Evolutionary conservation across 2,797 vertebrate genomes (phyloP), one percentile per base, ranked within the genome.

Genomic region (Lateolabrax maculatus): DNA sequence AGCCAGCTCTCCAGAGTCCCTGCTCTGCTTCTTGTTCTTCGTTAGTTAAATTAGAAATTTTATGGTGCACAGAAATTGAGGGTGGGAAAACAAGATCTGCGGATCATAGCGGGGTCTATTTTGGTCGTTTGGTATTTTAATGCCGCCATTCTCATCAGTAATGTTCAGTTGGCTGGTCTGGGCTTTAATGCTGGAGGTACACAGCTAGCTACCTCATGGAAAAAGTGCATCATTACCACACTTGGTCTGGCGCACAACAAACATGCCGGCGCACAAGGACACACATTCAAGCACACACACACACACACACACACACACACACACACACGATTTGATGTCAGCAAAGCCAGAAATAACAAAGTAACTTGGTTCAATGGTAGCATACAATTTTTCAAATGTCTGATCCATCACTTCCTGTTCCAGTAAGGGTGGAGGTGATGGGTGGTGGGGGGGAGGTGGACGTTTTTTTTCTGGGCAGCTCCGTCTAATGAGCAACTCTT

Each of bases 401-500:
- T 88, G 89, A 87, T 92, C 86, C 85, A 89, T 90, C 69, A 77
- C 88, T 91, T 94, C 91, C 91, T 93, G 86, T 85, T 86, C 72
- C 84, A 72, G 71, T 66, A 57, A 79, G 77, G 71, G 70, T 79
- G 81, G 81, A 58, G 69, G 81, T 25, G 61, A 77, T 69, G 71
- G 83, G 71, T 70, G 71, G 75, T 56, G 27, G 66, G 72, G 83
- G 49, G 79, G 83, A 61, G 60, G 75, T 57, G 85, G 77, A 60
- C 60, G 70, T 89, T 90, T 86, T 89, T 90, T 86, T 84, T 79
- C 68, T 79, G 87, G 87, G 89, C 88, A 80, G 80, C 89, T 88
- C 91, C 79, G 75, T 78, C 90, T 95, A 95, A 96, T 94, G 94
- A 96, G 94, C 88, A 90, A 85, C 83, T 95, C 93, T 92, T 94